Base-by-base conservation (phyloP, 53 echinoderm and acorn worm species). In the Holothuria scabra region DNA sequence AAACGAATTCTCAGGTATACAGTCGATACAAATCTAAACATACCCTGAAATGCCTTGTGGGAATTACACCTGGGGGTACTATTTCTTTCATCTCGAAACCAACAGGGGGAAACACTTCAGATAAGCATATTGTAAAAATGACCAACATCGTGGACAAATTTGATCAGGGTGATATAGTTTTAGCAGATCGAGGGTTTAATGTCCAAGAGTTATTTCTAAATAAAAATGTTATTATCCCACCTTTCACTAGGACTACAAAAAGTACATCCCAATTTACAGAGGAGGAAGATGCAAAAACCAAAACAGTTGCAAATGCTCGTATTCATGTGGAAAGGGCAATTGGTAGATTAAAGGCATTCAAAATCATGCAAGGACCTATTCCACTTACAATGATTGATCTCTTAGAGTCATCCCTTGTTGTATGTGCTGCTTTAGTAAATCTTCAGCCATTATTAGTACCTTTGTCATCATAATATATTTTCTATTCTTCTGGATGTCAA, bases 101-200 rank as follows among this genome's bases (percentile, higher is more conserved):
- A 56, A 67, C 82, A 72, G 93, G 93, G 44, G 87, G 85, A 46
- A 89, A 93, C 85, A 93, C 89, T 22, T 93, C 93, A 7, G 93
- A 90, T 63, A 87, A 84, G 72, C 86, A 90, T 22, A 18, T 89
- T 37, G 87, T 88, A 5, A 89, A 89, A 79, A 89, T 85, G 85
- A 69, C 83, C 8, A 86, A 82, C 61, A 66, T 92, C 28, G 56
- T 86, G 59, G 83, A 92, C 49, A 86, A 60, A 44, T 80, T 89
- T 46, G 65, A 85, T 29, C 65, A 74, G 44, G 87, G 79, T 26
- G 93, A 93, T 37, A 85, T 85, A 49, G 29, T 84, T 66, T 87
- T 93, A 88, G 93, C 93, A 9, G 93, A 93, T 49, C 34, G 86
- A 29, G 90, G 90, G 30, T 93, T 93, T 38, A 89, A 93, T 34